Evolutionary conservation across 92 coral and sea anemone genomes (phyloP).

Genomic region (Zoanthus sociatus): DNA sequence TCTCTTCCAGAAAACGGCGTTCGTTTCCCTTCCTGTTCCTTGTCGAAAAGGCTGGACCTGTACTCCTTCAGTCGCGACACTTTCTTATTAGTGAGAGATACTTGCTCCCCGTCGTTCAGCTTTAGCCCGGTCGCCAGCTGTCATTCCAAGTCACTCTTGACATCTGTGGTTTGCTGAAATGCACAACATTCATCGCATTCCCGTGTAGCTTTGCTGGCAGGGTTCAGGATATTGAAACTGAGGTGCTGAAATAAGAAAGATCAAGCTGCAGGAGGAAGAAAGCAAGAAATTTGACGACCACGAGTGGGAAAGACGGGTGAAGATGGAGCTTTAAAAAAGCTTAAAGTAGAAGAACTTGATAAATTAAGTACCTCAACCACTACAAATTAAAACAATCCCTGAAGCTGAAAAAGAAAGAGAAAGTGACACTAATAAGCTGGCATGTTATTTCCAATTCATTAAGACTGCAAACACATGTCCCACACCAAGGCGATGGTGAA

Average conservation of each 20-base stretch:
- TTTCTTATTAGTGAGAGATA: too few species aligned
- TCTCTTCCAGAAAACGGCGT: too few species aligned
- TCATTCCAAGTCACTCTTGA: too few species aligned
- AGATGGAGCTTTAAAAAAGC: constrained; percentile 35
- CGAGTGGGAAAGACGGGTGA: constrained; percentile 30
- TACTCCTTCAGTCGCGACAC: too few species aligned
- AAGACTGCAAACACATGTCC: constrained; percentile 19
- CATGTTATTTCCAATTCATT: constrained; percentile 18
- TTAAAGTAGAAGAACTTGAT: constrained; percentile 25
- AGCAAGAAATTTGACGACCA: constrained; percentile 38
- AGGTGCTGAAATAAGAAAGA: constrained; percentile 37
- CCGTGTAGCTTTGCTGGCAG: too few species aligned
- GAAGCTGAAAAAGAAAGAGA: constrained; percentile 12
- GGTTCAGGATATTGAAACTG: too few species aligned
- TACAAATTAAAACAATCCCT: constrained; percentile 21
- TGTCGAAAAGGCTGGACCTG: too few species aligned
- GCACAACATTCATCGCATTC: too few species aligned
- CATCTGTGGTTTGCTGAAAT: too few species aligned
- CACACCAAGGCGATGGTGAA: constrained; percentile 17
- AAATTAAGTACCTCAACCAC: constrained; percentile 15
- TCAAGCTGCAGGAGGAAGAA: constrained; percentile 22
- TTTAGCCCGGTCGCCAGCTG: too few species aligned
- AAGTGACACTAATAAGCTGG: not conserved
- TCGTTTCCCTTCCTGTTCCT: too few species aligned
- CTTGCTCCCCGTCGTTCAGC: too few species aligned